Evolutionary conservation across 30 jellyfish, hydroid and myxozoan species (phyloP).

Genomic region (Pseudorhiza aurosa): DNA sequence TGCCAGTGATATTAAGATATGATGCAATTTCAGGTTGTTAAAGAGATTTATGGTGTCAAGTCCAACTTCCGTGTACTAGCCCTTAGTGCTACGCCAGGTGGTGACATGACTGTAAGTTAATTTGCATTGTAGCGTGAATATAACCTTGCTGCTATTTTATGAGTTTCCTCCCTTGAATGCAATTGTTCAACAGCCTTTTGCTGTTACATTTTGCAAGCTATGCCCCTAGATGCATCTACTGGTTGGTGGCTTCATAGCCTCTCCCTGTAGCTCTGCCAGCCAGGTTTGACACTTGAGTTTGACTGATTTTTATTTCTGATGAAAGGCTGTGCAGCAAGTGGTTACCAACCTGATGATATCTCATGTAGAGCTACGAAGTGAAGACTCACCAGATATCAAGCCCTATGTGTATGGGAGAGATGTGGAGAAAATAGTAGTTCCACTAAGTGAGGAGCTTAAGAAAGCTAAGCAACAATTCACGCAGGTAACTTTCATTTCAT

Average conservation of each 20-base stretch:
- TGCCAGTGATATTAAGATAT: not conserved
- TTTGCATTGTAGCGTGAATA: no score
- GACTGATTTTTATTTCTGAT: not conserved
- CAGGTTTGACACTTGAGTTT: not conserved
- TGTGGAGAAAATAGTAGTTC: constrained; percentile 90
- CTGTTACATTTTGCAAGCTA: no score
- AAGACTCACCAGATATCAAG: constrained; percentile 85
- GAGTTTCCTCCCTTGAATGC: no score
- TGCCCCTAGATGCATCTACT: no score
- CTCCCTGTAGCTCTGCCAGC: not conserved
- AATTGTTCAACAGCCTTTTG: no score
- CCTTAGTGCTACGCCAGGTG: constrained; percentile 99
- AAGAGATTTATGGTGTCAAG: constrained; percentile 63
- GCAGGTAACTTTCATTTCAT: constrained; percentile 53
- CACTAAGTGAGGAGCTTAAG: constrained; percentile 72
- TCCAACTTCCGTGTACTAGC: constrained; percentile 90
- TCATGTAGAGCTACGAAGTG: constrained; percentile 90
- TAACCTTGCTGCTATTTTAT: no score
- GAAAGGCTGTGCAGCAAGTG: constrained; percentile 90
- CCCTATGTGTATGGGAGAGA: constrained; percentile 85
- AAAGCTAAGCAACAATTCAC: constrained; percentile 48
- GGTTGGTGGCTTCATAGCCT: no score
- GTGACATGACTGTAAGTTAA: constrained; percentile 73
- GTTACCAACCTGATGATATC: constrained; percentile 84
- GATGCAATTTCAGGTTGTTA: constrained; percentile 57